Base-by-base conservation (phyloP, 2,113 vertebrate species). In the Galeopterus variegatus region DNA sequence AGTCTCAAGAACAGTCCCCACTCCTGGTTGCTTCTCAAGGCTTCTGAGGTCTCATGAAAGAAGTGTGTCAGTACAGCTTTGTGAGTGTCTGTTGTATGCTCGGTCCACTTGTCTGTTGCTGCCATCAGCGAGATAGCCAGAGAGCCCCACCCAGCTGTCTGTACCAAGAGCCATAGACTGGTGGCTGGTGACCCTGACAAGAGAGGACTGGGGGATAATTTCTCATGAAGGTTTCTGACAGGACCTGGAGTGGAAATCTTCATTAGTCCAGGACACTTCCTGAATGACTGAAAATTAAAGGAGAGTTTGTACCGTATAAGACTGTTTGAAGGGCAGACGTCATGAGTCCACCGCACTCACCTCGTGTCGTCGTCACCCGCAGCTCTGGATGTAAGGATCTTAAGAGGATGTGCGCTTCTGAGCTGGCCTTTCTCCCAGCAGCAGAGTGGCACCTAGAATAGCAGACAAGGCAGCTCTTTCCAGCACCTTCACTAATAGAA, bases 111-210 rank as follows among this genome's bases (percentile, higher is more conserved):
- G 41, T 56, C n/a, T 14, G 26, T 60, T 69, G 82, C 50, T 33
- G 0, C 62, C 23, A 9, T 26, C 60, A 0, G 62, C 1, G 28
- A 45, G 33, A 2, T 11, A 12, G 62, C 62, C 1, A 8, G 19
- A 58, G 75, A 33, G n/a, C 52, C 72, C 3, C 17, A 8, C n/a
- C n/a, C 48, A 5, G 1, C 50, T 21, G 0, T 77, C 50, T 10
- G 24, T 54, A 72, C 41, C 65, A 1, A 28, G 73, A 67, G 26
- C 24, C 4, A 0, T 41, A 24, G 13, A 9, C 18, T 56, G 65
- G 11, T 41, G 5, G 14, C 31, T 73, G 28, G 36, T 33, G 56
- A 73, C 45, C 50, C 76, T 36, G 36, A 4, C 1, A 4, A 28
- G 75, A 65, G 70, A 33, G 31, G 64, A 23, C n/a, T 19, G 0